Evolutionary conservation across 2,113 vertebrate genomes (phyloP), one percentile per base, ranked within the genome.

Genomic region (Marmota monax): DNA sequence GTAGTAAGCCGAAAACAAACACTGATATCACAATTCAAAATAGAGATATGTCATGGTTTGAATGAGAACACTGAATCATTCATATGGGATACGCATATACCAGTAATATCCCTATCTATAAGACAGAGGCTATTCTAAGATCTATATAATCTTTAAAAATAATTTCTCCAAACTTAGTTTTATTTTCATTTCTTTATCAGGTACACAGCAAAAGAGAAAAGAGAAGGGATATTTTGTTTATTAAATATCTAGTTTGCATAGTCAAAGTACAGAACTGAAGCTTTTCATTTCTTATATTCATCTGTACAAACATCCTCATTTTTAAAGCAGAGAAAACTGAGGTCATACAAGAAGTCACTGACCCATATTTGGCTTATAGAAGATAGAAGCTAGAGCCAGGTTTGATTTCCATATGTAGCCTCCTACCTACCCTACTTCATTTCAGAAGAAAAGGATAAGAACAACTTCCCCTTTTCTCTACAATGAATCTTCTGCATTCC

Each of bases 261-360:
- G 20, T 11, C 4, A 1, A 73, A 2, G 16, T 61, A 87, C 34
- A 72, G n/a, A 93, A 48, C 11, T n/a, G 84, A 53, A 84, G 74
- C 6, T 84, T 92, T 82, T 87, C 13, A 87, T 17, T 51, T 90
- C 48, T 90, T 87, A 13, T 42, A 72, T 65, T 51, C 16, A 74
- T 16, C 34, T 6, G 73, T 4, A 61, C 45, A 88, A 69, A 87
- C 11, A 73, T 39, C 4, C 45, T 73, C 70, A 87, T 58, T 72
- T 63, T 83, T 77, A 84, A 83, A 42, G 25, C 5, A 86, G 9
- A 76, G 25, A 87, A 96, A 96, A 51, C 18, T n/a, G 32, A 94
- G 37, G 5, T 10, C 25, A 42, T n/a, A 25, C 9, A 74, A 86
- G 14, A 70, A 39, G 25, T 13, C 22, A 73, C 37, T 25, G 12